Evolutionary conservation across 2,113 vertebrate genomes (phyloP), one percentile per base, ranked within the genome.

Genomic region (Xenopus laevis): DNA sequence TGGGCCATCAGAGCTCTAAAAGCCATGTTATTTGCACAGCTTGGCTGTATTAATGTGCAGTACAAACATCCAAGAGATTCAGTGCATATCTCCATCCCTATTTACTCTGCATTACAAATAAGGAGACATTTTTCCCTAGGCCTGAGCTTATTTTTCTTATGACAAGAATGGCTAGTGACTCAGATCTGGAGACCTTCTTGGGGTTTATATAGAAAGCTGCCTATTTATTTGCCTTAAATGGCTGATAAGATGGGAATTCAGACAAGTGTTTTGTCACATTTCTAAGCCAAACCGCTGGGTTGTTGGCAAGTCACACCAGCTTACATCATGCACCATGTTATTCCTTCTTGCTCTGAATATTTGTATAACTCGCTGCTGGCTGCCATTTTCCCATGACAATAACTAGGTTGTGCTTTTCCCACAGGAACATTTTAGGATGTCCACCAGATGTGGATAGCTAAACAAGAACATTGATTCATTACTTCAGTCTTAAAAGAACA

Each of bases 381-480:
- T 20, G 58, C 63, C 23, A 33, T 33, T 74, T 57, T 60, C 53
- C 64, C 64, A 21, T 60, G 64, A 58, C 21, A 67, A 67, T 59
- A 67, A 67, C 55, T 15, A 46, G 21, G 45, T 60, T 67, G 17
- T 40, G n/a, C 40, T 30, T 59, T 74, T 74, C 72, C 72, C 72
- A 74, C 55, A 74, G 57, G 72, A 74, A 50, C 30, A 33, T 3
- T 40, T 40, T 40, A 40, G 1, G 27, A 20, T 40, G 33, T 45
- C 12, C 33, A 7, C 9, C 21, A 16, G 30, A 58, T 27, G n/a
- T 2, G 23, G 21, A 65, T 30, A 27, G 23, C 27, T 44, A 17
- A 65, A 65, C 10, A 65, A 7, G 23, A 20, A 44, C 40, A 65
- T 40, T 40, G 12, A 15, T 9, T 10, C 18, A 15, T 10, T 10